Evolutionary conservation across 1,140 invertebrate genomes (phyloP), one percentile per base, ranked within the genome.

Genomic region (Uloborus diversus): DNA sequence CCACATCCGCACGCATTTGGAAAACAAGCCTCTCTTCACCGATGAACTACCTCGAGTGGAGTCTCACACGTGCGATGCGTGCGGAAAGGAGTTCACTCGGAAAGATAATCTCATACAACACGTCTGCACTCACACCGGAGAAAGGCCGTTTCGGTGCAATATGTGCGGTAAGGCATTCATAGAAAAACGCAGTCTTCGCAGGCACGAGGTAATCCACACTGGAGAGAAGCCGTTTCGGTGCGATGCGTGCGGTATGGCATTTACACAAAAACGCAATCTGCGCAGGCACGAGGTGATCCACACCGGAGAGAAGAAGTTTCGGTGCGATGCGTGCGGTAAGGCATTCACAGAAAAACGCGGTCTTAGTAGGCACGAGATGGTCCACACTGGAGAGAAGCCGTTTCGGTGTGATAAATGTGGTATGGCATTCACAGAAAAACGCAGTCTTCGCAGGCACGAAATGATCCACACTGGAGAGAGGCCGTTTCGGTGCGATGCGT

Each of bases 101-200:
- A 97, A 96, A 87, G 94, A 96, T 85, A 95, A 96, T 87, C 88
- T 96, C 37, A 93, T 93, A 9, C 94, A 95, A 88, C 94, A 96
- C 86, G 94, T 94, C 85, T 94, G 59, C 11, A 66, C 57, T 27
- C 80, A 81, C 27, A 78, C 56, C 5, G 69, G 53, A 17, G 53
- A 80, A 30, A 57, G 35, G 30, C 82, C 82, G 2, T 83, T 81
- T 57, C 81, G 82, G 47, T 83, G 83, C 62, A 25, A 66, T 33
- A 73, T 42, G 17, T 78, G 75, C 62, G 61, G 61, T 20, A 64
- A 64, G 20, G 65, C n/a, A 20, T 68, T 68, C 37, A 17, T 27
- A 9, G 2, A 3, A 4, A 32, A 23, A 42, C 2, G 3, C 27
- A 53, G 28, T 32, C 42, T 70, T 9, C 13, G 56, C 17, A 28